phyloP scores from a whole-genome alignment of 1,140 invertebrate species.

The Ostrea edulis region DNA sequence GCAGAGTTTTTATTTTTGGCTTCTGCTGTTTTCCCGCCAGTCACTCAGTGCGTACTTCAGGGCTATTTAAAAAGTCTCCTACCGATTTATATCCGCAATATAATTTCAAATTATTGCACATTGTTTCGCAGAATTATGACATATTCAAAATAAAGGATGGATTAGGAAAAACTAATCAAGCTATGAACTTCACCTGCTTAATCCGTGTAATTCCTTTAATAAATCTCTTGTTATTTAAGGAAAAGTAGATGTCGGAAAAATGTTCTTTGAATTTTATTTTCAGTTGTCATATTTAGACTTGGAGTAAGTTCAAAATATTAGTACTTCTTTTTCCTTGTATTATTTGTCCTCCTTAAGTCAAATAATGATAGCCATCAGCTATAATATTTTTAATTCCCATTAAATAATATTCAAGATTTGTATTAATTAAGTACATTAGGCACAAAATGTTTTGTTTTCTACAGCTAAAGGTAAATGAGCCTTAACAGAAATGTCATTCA shows the following conservation, averaged over 20 bases:
- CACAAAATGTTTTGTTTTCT: background rate
- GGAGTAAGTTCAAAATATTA: conserved; percentile 7
- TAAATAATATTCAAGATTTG: background rate
- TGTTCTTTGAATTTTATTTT: background rate
- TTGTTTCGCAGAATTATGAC: conserved; percentile 12
- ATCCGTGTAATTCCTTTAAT: background rate
- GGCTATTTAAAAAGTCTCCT: conserved; percentile 28
- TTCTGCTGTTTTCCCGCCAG: conserved; percentile 12
- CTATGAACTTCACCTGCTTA: conserved; percentile 31
- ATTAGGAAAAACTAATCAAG: conserved; percentile 39
- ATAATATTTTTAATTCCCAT: background rate
- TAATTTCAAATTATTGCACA: conserved; percentile 19
- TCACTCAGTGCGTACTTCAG: conserved; percentile 26
- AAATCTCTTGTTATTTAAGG: background rate
- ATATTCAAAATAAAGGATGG: conserved; percentile 6
- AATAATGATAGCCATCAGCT: background rate
- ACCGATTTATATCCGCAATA: conserved; percentile 14
- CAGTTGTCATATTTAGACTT: background rate
- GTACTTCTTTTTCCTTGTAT: too few relatives aligned
- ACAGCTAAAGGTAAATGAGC: background rate
- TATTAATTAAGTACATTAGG: background rate
- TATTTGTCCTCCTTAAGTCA: background rate
- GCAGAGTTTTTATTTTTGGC: conserved; percentile 10
- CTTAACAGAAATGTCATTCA: background rate
- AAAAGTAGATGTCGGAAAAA: background rate